phyloP scores from a whole-genome alignment of 2,888 invertebrate genomes.

The Desoria tigrina region DNA sequence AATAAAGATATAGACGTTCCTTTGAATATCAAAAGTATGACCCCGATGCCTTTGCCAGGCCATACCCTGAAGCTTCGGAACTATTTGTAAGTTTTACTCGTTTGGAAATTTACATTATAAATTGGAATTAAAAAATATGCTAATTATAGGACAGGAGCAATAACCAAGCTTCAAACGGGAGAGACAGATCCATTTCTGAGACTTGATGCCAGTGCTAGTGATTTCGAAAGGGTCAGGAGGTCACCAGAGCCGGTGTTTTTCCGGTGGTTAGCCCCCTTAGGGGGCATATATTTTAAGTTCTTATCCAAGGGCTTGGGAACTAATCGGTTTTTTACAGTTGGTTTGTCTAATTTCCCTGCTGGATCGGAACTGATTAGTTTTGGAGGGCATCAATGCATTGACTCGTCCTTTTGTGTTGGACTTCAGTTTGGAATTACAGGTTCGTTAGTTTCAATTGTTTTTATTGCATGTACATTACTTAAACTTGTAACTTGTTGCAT shows the following conservation, averaged over 20 bases:
- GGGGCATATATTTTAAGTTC: neutral
- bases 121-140: too few species aligned
- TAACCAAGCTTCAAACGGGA: neutral
- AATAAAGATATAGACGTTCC: neutral
- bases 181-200: neutral
- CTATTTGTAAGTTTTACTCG: neutral
- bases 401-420: neutral
- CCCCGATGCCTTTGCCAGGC: neutral
- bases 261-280: neutral
- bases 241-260: neutral
- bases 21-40: neutral
- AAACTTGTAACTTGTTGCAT: too few species aligned
- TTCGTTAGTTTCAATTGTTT: too few species aligned
- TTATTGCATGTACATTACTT: too few species aligned
- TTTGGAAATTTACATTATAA: too few species aligned
- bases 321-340: neutral
- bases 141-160: neutral
- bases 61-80: neutral
- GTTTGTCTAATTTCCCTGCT: neutral
- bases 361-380: neutral
- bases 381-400: neutral
- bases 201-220: neutral
- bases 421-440: neutral
- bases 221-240: neutral
- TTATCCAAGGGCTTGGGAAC: neutral